Evolutionary conservation across 1,140 invertebrate species (phyloP), one percentile per base, ranked within the genome.

Genomic region (Lucilia cuprina): DNA sequence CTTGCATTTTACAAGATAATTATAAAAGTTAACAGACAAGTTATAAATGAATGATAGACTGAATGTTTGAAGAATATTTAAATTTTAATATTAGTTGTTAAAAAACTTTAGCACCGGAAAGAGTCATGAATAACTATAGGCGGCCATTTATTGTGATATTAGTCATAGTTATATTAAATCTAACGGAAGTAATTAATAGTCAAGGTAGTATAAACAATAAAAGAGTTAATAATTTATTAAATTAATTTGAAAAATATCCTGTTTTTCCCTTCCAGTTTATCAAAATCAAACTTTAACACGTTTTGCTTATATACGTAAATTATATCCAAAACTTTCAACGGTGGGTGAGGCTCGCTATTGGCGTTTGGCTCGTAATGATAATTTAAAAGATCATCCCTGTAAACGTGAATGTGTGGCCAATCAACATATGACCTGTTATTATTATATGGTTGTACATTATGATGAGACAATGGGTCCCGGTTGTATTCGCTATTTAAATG

Each of bases 361-460:
- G 89, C 89, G 89, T 4, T 83, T n/a, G 47, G 25, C 41, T 3
- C 25, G 41, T 13, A 82, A 9, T 75, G 80, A 74, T 34, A 75
- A 82, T 60, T 83, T 78, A 50, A 85, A 80, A 84, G 83, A 84
- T 34, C 89, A 90, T 85, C 89, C 89, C 5, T 90, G 89, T 82
- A 87, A 85, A 47, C 88, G 89, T 1, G 86, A 88, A 34, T 90
- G 89, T 17, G 84, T 83, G 25, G 85, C 87, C 5, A 84, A 89
- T 30, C 86, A 88, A 74, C 86, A 87, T 0, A 90, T 89, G 89
- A 89, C 87, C n/a, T 90, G 89, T 75, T 90, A 90, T 70, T 90
- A 90, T 82, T 90, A 90, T 65, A 86, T 90, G 88, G 88, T 90
- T 19, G 87, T 90, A 2, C 89, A 90, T 75, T 88, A 90, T 78